A percentile compares a stretch with the other conserved stretches of the same genome.
These are phyloP conservation scores for Drosophila antonietae DNA, from an alignment of 2,888 invertebrate species.

Conservation along the genomic window DNA sequence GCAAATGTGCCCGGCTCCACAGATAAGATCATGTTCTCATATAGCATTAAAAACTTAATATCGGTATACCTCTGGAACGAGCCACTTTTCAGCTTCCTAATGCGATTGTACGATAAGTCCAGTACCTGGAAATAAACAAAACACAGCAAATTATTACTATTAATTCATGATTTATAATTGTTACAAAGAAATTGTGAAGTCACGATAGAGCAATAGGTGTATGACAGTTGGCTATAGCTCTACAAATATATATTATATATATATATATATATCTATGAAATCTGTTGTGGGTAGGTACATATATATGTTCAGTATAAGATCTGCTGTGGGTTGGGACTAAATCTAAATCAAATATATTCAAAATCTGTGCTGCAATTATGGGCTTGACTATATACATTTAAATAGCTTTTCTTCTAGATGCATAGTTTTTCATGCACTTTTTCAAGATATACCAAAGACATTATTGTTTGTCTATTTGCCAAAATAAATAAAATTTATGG, in stretches of 20 bases:
- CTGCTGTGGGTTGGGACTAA: too few species aligned
- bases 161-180: constrained; percentile 20
- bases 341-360: too few species aligned
- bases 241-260: too few species aligned
- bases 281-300: neutral
- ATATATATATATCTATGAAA: neutral
- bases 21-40: constrained; percentile 84
- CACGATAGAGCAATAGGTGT: constrained; percentile 10
- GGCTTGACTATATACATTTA: too few species aligned
- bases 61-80: constrained; percentile 82
- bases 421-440: too few species aligned
- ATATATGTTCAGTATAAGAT: neutral
- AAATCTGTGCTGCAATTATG: too few species aligned
- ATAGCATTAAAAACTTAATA: constrained; percentile 82
- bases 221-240: neutral
- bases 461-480: too few species aligned
- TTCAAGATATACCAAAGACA: too few species aligned
- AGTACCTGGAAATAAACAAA: constrained; percentile 76
- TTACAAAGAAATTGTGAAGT: constrained; percentile 24
- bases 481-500: too few species aligned
- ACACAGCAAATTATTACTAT: constrained; percentile 12
- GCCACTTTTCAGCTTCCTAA: constrained; percentile 81
- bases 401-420: too few species aligned
- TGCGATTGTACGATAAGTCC: constrained; percentile 84
- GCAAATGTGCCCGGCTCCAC: constrained; percentile 84